A percentile compares a stretch with the other conserved stretches of the same genome.
Evolutionary conservation across 2,888 invertebrate genomes (phyloP).

Genomic region (Phaonia tiefii): DNA sequence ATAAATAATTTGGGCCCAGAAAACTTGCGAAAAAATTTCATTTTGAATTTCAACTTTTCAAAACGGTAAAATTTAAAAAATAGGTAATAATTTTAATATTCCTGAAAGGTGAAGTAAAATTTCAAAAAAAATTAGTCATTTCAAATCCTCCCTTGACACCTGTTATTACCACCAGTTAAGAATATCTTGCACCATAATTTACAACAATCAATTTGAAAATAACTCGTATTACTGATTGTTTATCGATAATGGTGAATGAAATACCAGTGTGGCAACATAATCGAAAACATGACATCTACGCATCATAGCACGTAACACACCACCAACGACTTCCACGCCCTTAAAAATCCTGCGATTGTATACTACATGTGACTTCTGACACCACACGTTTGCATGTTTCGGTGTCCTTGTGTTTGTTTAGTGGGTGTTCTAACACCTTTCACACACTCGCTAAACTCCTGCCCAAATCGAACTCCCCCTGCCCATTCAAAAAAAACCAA

Average conservation of each 20-base stretch:
- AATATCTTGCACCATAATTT: too few relatives aligned
- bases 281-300: constrained; percentile 64
- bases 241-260: constrained; percentile 71
- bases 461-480: constrained; percentile 55
- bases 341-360: not conserved
- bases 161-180: constrained; percentile 48
- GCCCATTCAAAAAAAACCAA: constrained; percentile 58
- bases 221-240: constrained; percentile 68
- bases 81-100: too few relatives aligned
- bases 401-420: constrained; percentile 34
- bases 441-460: constrained; percentile 59
- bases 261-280: too few relatives aligned
- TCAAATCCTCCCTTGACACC: not conserved
- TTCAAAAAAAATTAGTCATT: too few relatives aligned
- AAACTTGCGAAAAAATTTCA: too few relatives aligned
- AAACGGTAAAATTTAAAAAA: too few relatives aligned
- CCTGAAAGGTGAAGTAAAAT: too few relatives aligned
- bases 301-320: constrained; percentile 69
- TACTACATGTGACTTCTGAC: constrained; percentile 15
- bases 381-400: constrained; percentile 11
- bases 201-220: constrained; percentile 10
- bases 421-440: constrained; percentile 55
- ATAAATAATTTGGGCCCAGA: too few relatives aligned
- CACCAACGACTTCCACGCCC: constrained; percentile 3
- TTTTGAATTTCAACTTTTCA: too few relatives aligned